Base-by-base conservation (phyloP, 2,797 vertebrate genomes). In the Microchirus variegatus region DNA sequence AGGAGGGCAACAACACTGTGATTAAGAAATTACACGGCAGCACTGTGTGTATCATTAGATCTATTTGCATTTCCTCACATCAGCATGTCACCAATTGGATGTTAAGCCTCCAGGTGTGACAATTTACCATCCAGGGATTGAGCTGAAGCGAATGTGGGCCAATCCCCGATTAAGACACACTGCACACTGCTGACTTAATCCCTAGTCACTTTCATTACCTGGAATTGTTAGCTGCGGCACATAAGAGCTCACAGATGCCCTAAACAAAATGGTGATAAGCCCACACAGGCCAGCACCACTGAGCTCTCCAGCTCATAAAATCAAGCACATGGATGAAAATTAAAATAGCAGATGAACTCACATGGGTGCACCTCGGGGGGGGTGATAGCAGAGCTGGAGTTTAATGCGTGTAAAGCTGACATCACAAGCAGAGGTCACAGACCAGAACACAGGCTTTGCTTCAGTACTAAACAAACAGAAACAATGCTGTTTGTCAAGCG, bases 151-250 rank as follows among this genome's bases (percentile, higher is more conserved):
- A 85, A 92, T 89, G 73, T 90, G 87, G 88, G 84, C 67, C 85
- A 91, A 93, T 91, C 87, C 79, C 74, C 31, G 88, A 90, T 92
- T 89, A 90, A 73, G 68, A 64, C 66, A 59, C 70, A 73, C 73
- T 58, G 37, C 78, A 66, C 66, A 22, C 60, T 3, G 78, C 49
- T 2, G 65, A 70, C 58, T 26, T 87, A 89, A 92, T 89, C 89
- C 82, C 67, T 1, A n/a, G 57, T 78, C 85, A 75, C 81, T 85
- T 86, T 86, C 82, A 84, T 89, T 83, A 91, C 90, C 90, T 89
- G 83, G 60, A 68, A 74, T 40, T 38, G 63, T 70, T 51, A 36
- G 61, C 66, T 43, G 26, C 31, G 3, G 52, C 37, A 12, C 49
- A 26, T 15, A 18, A 18, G 11, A 43, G 61, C 59, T 68, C 74